Conservation (phyloP, 1,140 invertebrate species). For the Diuraphis noxia region DNA sequence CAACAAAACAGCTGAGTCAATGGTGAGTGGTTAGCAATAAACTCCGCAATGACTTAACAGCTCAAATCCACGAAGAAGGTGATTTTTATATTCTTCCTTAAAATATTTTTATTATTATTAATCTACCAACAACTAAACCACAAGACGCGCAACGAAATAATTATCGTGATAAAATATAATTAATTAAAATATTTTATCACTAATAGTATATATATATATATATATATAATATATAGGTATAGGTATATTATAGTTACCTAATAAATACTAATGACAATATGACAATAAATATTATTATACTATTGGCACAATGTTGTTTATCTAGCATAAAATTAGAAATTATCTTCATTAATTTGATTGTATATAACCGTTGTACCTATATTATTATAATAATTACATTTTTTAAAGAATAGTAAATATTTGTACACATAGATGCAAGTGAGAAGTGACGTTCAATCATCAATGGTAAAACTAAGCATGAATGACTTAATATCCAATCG, state of each 20-base stretch:
- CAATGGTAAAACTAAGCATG: background rate
- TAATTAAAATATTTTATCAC: background rate
- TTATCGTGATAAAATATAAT: background rate
- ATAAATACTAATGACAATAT: too few species aligned
- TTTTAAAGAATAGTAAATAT: background rate
- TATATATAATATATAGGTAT: too few species aligned
- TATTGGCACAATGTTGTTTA: background rate
- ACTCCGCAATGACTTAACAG: background rate
- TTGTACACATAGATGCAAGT: background rate
- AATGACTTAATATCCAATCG: background rate
- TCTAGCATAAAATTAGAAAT: constrained; percentile 5
- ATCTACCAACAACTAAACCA: background rate
- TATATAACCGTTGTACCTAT: background rate
- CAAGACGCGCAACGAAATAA: background rate
- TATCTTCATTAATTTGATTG: background rate
- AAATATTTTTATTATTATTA: background rate
- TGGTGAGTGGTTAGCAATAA: background rate
- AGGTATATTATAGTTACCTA: background rate
- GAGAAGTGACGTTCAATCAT: background rate
- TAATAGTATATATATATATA: background rate
- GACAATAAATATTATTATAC: background rate
- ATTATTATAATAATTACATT: background rate
- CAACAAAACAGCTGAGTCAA: background rate
- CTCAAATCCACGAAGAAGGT: background rate
- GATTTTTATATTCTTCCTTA: background rate